These are phyloP conservation scores for Drosophila pegasa DNA, from an alignment of 2,888 invertebrate species.

Conservation along the genomic window DNA sequence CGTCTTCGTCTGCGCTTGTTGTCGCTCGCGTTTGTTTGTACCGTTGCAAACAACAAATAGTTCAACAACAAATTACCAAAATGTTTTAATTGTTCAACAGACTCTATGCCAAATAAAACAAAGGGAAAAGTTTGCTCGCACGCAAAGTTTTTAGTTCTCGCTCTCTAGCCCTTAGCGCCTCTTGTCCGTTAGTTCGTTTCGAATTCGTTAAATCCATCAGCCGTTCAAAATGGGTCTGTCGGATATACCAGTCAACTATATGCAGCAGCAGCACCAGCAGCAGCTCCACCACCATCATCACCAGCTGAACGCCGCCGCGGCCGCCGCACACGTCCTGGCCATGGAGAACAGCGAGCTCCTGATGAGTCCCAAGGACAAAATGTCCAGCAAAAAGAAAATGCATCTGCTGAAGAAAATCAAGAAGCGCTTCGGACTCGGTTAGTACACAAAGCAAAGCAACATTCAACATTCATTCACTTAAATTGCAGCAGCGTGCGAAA, in stretches of 20 bases:
- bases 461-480: conserved; percentile 11
- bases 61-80: conserved; percentile 52
- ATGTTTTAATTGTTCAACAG: conserved; percentile 62
- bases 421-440: conserved; percentile 94
- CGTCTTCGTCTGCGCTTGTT: conserved; percentile 33
- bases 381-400: conserved; percentile 88
- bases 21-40: conserved; percentile 53
- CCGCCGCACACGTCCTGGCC: conserved; percentile 76
- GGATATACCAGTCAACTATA: conserved; percentile 78
- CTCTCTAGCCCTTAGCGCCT: conserved; percentile 18
- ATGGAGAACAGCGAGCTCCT: conserved; percentile 73
- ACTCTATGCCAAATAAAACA: conserved; percentile 46
- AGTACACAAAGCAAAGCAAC: conserved; percentile 84
- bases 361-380: conserved; percentile 81
- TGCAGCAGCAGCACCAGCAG: conserved; percentile 71
- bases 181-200: conserved; percentile 32
- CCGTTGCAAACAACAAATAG: conserved; percentile 44
- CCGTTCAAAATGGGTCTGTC: conserved; percentile 79
- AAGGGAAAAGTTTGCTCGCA: conserved; percentile 42
- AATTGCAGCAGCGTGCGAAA: conserved; percentile 66
- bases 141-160: conserved; percentile 36
- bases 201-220: conserved; percentile 12
- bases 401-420: conserved; percentile 96
- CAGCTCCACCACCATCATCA: conserved; percentile 48
- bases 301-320: conserved; percentile 58